Conservation (phyloP, 2,113 vertebrate species). For the Dendrocopos noguchii region DNA sequence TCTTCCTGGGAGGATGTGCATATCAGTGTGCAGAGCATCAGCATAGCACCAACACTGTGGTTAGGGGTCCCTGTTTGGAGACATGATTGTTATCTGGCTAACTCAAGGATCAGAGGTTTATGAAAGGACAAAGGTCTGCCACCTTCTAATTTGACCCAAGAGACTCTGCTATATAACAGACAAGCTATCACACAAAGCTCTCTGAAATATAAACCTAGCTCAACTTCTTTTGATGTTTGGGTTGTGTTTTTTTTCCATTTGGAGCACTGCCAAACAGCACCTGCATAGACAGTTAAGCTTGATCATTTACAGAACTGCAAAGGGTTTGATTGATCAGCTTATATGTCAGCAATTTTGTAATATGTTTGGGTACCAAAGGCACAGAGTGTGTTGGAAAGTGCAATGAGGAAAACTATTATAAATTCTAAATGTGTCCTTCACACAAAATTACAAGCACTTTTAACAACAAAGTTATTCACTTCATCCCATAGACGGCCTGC, state of each 20-base stretch:
- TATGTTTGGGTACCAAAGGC: constrained; percentile 19
- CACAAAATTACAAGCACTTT: constrained; percentile 49
- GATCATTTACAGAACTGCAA: constrained; percentile 22
- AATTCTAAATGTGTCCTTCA: constrained; percentile 29
- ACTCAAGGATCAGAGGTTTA: not conserved
- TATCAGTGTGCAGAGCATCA: not conserved
- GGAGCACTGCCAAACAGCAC: constrained; percentile 12
- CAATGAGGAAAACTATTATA: not conserved
- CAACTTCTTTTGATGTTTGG: constrained; percentile 20
- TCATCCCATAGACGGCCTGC: constrained; percentile 25
- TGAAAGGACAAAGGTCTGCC: not conserved
- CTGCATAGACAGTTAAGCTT: constrained; percentile 8
- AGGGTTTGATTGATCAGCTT: constrained; percentile 12
- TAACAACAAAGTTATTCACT: constrained; percentile 53
- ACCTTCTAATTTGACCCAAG: not conserved
- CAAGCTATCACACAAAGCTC: not conserved
- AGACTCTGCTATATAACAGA: not conserved
- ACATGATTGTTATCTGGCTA: not conserved
- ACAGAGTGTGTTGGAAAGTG: not conserved
- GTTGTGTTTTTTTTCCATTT: constrained; percentile 22
- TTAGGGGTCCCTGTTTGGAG: not conserved
- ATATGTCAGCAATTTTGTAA: constrained; percentile 57
- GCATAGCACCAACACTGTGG: not conserved
- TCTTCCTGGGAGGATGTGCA: not conserved
- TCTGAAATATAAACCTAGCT: constrained; percentile 1